phyloP scores from a whole-genome alignment of 2,797 vertebrate genomes.

The Hypotaenidia okinawae region DNA sequence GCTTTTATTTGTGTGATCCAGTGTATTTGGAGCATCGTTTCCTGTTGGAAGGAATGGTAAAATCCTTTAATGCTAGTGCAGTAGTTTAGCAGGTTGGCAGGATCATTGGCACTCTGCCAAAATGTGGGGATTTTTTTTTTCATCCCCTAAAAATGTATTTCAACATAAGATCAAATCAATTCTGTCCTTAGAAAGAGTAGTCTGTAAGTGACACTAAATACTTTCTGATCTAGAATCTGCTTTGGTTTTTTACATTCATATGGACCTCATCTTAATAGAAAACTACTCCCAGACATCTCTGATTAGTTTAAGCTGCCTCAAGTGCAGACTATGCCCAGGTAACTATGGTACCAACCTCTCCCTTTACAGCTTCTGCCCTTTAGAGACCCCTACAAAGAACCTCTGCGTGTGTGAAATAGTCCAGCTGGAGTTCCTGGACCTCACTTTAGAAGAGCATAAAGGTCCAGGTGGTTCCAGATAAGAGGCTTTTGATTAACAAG shows the following conservation, averaged over 20 bases:
- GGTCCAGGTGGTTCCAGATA: slow-evolving; percentile 54
- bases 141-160: not conserved
- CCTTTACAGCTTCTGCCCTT: not conserved
- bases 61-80: no score
- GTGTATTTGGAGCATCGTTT: not conserved
- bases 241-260: not conserved
- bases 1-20: not conserved
- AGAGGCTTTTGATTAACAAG: slow-evolving; percentile 65
- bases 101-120: not conserved
- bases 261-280: not conserved
- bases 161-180: not conserved
- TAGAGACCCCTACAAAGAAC: not conserved
- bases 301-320: not conserved
- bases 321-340: not conserved
- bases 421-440: not conserved
- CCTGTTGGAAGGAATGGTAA: no score
- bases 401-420: not conserved
- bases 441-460: not conserved
- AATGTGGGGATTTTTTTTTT: not conserved
- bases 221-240: not conserved
- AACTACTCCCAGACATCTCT: not conserved
- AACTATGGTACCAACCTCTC: not conserved
- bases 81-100: not conserved
- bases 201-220: not conserved
- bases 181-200: not conserved